Conservation (phyloP, 1,140 invertebrate species). For the Bombus breviceps region DNA sequence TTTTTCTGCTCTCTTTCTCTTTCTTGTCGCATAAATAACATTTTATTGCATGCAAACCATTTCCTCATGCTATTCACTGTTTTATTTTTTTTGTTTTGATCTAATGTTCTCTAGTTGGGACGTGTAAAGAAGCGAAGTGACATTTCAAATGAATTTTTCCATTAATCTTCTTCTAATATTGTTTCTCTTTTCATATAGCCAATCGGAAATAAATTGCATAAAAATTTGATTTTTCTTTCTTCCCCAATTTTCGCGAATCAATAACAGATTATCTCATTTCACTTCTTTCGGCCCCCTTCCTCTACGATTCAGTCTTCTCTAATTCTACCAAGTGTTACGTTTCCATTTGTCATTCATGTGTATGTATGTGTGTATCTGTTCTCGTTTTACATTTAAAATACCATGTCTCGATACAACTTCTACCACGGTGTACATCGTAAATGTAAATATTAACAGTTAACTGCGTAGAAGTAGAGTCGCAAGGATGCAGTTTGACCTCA, state of each 20-base stretch:
- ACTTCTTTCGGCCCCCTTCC: slow-evolving; percentile 41
- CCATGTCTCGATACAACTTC: slow-evolving; percentile 39
- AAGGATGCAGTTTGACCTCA: slow-evolving; percentile 34
- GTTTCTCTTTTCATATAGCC: not conserved
- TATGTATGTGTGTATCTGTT: not conserved
- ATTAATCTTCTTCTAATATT: not conserved
- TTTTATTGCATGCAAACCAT: slow-evolving; percentile 53
- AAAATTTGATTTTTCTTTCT: not conserved
- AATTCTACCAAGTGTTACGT: slow-evolving; percentile 25
- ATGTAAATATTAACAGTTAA: slow-evolving; percentile 32
- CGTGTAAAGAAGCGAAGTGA: slow-evolving; percentile 47
- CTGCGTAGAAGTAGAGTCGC: slow-evolving; percentile 38
- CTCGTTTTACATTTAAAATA: slow-evolving; percentile 45
- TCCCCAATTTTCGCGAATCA: not conserved
- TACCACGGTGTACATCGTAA: slow-evolving; percentile 37
- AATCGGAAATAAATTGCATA: not conserved
- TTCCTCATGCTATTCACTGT: slow-evolving; percentile 24
- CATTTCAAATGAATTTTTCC: not conserved
- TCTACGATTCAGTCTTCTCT: not conserved
- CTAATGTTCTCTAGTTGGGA: slow-evolving; percentile 3
- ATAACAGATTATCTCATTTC: slow-evolving; percentile 14
- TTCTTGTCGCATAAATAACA: slow-evolving; percentile 44
- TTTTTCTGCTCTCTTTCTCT: not conserved
- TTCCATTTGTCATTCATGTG: not conserved
- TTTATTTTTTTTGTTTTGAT: not conserved